Evolutionary conservation across 2,113 vertebrate species (phyloP), one percentile per base, ranked within the genome.

Genomic region (Psittacus erithacus): DNA sequence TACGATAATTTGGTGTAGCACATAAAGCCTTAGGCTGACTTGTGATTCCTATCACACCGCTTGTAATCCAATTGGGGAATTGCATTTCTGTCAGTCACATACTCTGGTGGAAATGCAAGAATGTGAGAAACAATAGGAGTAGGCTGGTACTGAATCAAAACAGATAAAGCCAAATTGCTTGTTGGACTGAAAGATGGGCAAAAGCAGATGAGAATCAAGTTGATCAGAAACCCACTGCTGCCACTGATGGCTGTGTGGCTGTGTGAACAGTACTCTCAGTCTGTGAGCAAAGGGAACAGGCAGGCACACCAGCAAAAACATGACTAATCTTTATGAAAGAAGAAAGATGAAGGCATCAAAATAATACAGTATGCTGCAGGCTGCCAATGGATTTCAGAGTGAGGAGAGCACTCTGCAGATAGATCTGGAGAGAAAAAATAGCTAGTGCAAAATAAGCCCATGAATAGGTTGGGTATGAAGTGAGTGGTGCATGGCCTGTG

Each of bases 71-170:
- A 96, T 63, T 92, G 87, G 95, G 79, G 80, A 88, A 84, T 16
- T 86, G 81, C 70, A 55, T 91, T 95, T 93, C 91, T 91, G 88
- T 95, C 90, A 69, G 69, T 82, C 89, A 52, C 86, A 85, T 33
- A 88, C 27, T 77, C 84, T 69, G 75, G 73, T 95, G 81, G 69
- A 96, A 94, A 90, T 13, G 69, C 88, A 96, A 96, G 93, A 96
- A 97, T 91, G 90, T 70, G 89, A 89, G 94, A 73, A 97, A 97
- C 92, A 96, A 96, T 93, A 82, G 93, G 57, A 91, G 74, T 62
- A 57, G 78, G 60, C 85, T 74, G 1, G 7, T 57, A 91, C 69
- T 83, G 86, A 91, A 77, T 94, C 91, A 95, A 89, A 95, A 89
- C 90, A 86, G 71, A 92, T 91, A 93, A 92, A 95, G 90, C 52